These are phyloP conservation scores for Gymnobelideus leadbeateri DNA, from an alignment of 2,113 vertebrate species.

Conservation along the genomic window DNA sequence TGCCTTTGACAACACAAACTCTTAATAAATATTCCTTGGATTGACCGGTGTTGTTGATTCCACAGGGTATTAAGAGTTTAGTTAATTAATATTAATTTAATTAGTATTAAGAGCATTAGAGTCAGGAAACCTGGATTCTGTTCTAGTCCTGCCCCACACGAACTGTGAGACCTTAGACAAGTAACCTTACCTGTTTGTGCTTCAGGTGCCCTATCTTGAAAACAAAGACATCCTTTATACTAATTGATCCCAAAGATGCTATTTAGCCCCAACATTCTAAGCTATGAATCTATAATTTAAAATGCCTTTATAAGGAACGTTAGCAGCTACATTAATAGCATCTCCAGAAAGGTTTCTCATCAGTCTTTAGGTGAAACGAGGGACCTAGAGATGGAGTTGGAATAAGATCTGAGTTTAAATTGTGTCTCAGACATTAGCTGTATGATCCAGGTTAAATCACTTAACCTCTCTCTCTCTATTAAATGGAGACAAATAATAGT, in stretches of 20 bases:
- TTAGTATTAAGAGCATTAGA: no score
- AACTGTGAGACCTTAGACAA: neutral
- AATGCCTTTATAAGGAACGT: no score
- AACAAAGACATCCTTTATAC: neutral
- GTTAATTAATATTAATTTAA: no score
- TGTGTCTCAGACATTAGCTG: neutral
- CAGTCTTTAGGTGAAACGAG: no score
- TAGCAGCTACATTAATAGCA: no score
- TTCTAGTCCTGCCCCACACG: neutral
- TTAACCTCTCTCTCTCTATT: neutral
- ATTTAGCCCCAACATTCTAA: neutral
- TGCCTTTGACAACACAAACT: neutral
- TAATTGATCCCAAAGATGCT: neutral
- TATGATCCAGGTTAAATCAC: neutral
- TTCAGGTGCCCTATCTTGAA: neutral
- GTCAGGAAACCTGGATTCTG: neutral
- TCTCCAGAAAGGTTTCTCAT: no score
- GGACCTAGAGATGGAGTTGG: no score
- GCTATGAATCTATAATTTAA: neutral
- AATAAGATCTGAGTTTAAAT: neutral
- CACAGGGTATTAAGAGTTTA: neutral
- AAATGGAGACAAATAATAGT: neutral
- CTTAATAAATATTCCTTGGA: no score
- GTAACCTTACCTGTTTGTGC: neutral
- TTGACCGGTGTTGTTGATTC: neutral